Evolutionary conservation across 2,888 invertebrate species (phyloP).

Genomic region (Xestia rhomboidea): DNA sequence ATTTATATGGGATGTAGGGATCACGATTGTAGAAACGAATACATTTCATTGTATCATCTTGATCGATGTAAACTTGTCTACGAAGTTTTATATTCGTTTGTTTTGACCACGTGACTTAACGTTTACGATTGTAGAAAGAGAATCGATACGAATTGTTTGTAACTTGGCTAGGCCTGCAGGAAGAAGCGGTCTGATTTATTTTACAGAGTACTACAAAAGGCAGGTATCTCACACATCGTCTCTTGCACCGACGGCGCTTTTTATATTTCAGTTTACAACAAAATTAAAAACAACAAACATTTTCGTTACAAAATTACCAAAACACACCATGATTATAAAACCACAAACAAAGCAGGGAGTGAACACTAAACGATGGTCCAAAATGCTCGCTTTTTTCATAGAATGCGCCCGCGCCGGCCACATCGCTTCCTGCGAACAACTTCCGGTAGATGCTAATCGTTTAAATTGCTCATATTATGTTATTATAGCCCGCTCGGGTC

Average conservation of each 20-base stretch:
- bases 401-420: constrained; percentile 84
- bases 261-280: not conserved
- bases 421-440: constrained; percentile 84
- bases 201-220: too few species aligned
- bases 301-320: constrained; percentile 30
- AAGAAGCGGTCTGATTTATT: not conserved
- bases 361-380: constrained; percentile 48
- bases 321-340: constrained; percentile 34
- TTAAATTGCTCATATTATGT: constrained; percentile 85
- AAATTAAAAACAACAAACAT: constrained; percentile 19
- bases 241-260: not conserved
- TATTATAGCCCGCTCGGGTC: constrained; percentile 82
- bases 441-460: constrained; percentile 84
- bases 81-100: too few species aligned
- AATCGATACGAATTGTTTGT: too few species aligned
- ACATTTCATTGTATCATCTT: too few species aligned
- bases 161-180: too few species aligned
- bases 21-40: too few species aligned
- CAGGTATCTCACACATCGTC: not conserved
- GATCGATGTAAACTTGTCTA: too few species aligned
- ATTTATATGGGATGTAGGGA: too few species aligned
- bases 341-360: constrained; percentile 58
- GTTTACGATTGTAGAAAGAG: too few species aligned
- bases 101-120: too few species aligned
- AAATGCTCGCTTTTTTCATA: constrained; percentile 49